Percentiles rank a stretch among this genome's conserved stretches.
Conservation (phyloP, 2,888 invertebrate species). For the Norana najaformis region DNA sequence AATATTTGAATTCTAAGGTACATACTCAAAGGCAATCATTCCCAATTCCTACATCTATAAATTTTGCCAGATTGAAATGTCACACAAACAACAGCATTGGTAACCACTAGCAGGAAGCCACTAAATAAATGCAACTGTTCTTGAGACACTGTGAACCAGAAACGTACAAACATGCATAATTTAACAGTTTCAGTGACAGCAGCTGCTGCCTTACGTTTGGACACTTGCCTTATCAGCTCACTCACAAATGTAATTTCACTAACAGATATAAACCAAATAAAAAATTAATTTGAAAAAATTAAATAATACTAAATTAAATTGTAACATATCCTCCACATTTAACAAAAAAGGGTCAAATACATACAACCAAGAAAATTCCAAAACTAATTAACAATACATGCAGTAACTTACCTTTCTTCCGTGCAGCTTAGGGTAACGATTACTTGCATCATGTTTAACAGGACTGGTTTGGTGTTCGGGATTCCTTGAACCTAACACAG, state of each 20-base stretch:
- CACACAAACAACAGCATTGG: no score
- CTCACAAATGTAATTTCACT: background rate
- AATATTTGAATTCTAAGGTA: no score
- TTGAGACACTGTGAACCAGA: background rate
- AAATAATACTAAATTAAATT: no score
- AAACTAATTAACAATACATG: background rate
- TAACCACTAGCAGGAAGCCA: no score
- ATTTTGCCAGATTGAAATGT: no score
- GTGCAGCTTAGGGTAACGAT: constrained; percentile 25
- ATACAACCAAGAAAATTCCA: background rate
- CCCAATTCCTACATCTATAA: no score
- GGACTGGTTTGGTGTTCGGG: background rate
- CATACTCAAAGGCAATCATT: no score
- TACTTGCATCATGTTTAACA: background rate
- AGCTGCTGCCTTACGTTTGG: background rate
- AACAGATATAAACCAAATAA: background rate
- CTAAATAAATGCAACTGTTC: background rate
- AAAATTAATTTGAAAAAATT: no score
- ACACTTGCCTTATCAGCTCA: background rate
- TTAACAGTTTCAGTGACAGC: background rate
- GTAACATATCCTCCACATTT: background rate
- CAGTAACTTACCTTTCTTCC: constrained; percentile 37
- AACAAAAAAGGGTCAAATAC: background rate
- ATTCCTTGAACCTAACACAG: constrained; percentile 9
- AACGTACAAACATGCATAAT: background rate